Base-by-base conservation (phyloP, 2,888 invertebrate species). In the Chrysodeixis includens region DNA sequence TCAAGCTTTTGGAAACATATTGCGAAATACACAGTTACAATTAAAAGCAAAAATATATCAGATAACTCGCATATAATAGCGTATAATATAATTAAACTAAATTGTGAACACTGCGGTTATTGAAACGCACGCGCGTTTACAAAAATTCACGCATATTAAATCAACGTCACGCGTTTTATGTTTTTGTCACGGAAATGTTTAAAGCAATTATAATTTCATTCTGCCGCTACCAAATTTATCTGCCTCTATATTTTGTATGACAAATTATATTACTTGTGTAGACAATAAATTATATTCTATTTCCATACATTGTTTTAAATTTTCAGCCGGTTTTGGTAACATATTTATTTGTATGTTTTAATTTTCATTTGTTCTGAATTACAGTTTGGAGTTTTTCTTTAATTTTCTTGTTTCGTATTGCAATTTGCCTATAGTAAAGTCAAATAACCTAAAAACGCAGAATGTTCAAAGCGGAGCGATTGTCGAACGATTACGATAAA, bases 111-210 rank as follows among this genome's bases (percentile, higher is more conserved):
- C 40, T 40, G 53, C 51, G 59, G 65, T 69, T 62, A 74, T 66
- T 62, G 70, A 63, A 70, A 70, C 55, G 66, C 64, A 20, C 10
- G 59, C 69, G 71, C 66, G 71, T 69, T 71, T 69, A 64, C 74
- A 69, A 69, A 49, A 63, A 59, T 75, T 71, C 76, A 69, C 76
- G 74, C 74, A 67, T 69, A 74, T 76, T 78, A 73, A 70, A 71
- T 40, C 56, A 63, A n/a, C 67, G 76, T 78, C 69, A 71, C 78
- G 69, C 69, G 51, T 67, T 70, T 75, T 76, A 66, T 69, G 65
- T 61, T 76, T 67, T 68, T 68, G 75, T 57, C 71, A 75, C 56
- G 63, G 56, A 32, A 55, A 62, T 60, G 69, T 69, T 55, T 74
- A 62, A 74, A 74, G 54, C 66, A 74, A 74, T 74, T 66, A 69